Base-by-base conservation (phyloP, 2,797 vertebrate species). In the Sylvia borin region DNA sequence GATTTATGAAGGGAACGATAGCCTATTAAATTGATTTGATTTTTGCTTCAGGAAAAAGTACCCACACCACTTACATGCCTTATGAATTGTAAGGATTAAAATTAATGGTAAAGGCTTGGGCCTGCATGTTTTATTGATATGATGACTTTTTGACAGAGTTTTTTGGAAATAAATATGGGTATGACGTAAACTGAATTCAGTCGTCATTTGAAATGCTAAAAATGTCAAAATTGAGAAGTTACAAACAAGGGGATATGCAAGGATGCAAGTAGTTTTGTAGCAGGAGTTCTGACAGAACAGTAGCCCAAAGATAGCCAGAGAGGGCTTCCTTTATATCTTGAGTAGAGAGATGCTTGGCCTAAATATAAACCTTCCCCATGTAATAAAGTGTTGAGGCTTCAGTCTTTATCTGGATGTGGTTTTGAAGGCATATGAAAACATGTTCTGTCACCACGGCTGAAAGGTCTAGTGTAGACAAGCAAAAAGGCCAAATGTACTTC, bases 21-120 rank as follows among this genome's bases (percentile, higher is more conserved):
- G 11, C 29, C 47, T 75, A 53, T 50, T 83, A 88, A 75, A 38
- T 68, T 84, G 1, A 58, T 75, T 77, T 81, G 47, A 6, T 45
- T 84, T 92, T 93, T 83, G 43, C 85, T 85, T 95, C 66, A 81
- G 82, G 79, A 92, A 64, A 74, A 91, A 22, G 40, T 87, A 34
- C 22, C 29, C 42, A 14, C 5, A 47, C 34, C 15, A 38, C 25
- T 91, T 92, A 43, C 0, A n/a, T 82, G 45, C 27, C 24, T 74
- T 65, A 3, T 58, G 66, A 88, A 60, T 25, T 85, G 25, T 74
- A 62, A 55, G 58, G 83, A 57, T 47, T 62, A 77, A 76, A 92
- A 84, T 62, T 36, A 72, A 11, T 38, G 42, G 22, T 85, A 57
- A 77, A 74, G 34, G 31, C 76, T 83, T 86, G 34, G n/a, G 43